Evolutionary conservation across 2,797 vertebrate species (phyloP), one percentile per base, ranked within the genome.

Genomic region (Tympanoctomys barrerae): DNA sequence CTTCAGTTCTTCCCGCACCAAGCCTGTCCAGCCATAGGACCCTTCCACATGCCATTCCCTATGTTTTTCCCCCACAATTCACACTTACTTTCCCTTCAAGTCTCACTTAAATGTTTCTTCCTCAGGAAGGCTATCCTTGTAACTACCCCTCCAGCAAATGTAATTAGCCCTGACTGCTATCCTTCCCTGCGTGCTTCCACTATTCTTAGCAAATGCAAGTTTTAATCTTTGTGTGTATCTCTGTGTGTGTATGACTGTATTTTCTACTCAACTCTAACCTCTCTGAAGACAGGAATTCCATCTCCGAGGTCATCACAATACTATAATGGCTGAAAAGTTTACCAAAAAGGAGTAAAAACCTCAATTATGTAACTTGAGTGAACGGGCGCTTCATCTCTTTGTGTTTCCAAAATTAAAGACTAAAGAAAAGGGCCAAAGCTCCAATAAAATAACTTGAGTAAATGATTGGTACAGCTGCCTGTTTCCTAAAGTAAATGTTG

Each of bases 331-430:
- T 49, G 10, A 81, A 57, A 87, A 33, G 12, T 39, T 83, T 61
- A 81, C 68, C 33, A 84, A 36, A 84, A 85, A 59, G 16, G 68
- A 46, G 75, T 19, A 33, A 54, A 52, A 79, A 10, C 28, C 28
- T 91, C 73, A 90, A 52, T 36, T 81, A 73, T 24, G 28, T 4
- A 36, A 49, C 36, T 52, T 87, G 73, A 39, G 39, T n/a, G 77
- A 88, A 39, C 33, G 46, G 46, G 36, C 46, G 2, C 4, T 13
- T 61, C 10, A 42, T 59, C 3, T 24, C 39, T 87, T 79, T 33
- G 49, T 75, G 33, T 78, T 89, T 87, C 57, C 78, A 84, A 87
- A 95, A 66, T 57, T 82, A 57, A 95, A 80, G 14, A 2, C 24
- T 13, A 42, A 85, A 57, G 26, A 73, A 33, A 70, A 49, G 6